Conservation (phyloP, 2,113 vertebrate genomes). For the Balaenoptera acutorostrata region DNA sequence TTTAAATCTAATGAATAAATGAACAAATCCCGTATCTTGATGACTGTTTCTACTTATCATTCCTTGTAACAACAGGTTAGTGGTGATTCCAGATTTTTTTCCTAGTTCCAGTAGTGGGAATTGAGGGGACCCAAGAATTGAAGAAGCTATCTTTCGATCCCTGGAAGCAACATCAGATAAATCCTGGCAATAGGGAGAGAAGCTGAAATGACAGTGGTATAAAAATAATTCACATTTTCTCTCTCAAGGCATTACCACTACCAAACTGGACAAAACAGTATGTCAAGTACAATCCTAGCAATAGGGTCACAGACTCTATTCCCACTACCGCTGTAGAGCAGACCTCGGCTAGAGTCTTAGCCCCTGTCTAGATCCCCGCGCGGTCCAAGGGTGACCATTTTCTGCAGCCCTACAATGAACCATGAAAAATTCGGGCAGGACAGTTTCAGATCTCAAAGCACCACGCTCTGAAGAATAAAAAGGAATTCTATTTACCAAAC, state of each 20-base stretch:
- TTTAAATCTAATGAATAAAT: not conserved
- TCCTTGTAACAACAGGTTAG: not conserved
- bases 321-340: not conserved
- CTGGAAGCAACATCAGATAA: not conserved
- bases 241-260: not conserved
- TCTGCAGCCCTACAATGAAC: not conserved
- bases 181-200: not conserved
- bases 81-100: not conserved
- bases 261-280: not conserved
- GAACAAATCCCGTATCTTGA: not conserved
- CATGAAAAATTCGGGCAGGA: conserved; percentile 33
- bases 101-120: not conserved
- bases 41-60: not conserved
- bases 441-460: conserved; percentile 69
- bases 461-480: conserved; percentile 75
- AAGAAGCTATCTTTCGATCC: not conserved
- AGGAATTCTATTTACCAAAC: conserved; percentile 82
- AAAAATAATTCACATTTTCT: not conserved
- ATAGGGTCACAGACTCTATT: not conserved
- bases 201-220: not conserved
- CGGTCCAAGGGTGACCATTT: not conserved
- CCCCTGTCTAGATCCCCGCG: not conserved
- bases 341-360: not conserved
- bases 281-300: not conserved
- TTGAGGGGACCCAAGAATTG: not conserved